Evolutionary conservation across 2,113 vertebrate species (phyloP).

Genomic region (Eurypyga helias): DNA sequence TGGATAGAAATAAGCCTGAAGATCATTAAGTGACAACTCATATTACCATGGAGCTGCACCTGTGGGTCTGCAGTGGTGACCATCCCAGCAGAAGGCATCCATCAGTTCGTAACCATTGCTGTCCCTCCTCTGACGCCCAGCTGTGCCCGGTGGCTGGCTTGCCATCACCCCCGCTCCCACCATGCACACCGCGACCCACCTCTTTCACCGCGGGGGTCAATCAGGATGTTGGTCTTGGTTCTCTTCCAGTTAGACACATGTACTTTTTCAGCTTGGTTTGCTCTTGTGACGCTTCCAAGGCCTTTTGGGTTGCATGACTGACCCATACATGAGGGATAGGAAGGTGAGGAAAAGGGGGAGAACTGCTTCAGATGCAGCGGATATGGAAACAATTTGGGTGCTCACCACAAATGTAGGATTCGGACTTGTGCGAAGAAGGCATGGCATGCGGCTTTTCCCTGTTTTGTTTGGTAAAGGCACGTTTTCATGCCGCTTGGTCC

Average conservation of each 20-base stretch:
- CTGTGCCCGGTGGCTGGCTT: not conserved
- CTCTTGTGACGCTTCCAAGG: accelerated
- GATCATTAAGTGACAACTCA: not conserved
- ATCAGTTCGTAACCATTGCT: not conserved
- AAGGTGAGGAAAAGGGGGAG: accelerated
- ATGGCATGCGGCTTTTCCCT: accelerated
- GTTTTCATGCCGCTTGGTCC: not conserved
- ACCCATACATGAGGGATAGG: not conserved
- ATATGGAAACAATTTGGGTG: not conserved
- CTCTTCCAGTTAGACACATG: not conserved
- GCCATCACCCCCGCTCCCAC: not conserved
- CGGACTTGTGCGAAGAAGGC: not conserved
- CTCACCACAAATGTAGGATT: not conserved
- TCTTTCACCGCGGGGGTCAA: accelerated
- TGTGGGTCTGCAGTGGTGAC: not conserved
- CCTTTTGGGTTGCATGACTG: not conserved
- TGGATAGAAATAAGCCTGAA: not conserved
- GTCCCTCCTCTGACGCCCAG: not conserved
- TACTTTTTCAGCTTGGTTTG: not conserved
- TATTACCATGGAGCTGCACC: not conserved
- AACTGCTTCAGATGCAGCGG: not conserved
- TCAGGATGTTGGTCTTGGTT: accelerated
- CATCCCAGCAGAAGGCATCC: not conserved
- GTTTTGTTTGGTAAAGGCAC: not conserved
- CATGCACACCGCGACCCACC: accelerated